Conservation (phyloP, 1,140 invertebrate species). For the Zophobas atratus region DNA sequence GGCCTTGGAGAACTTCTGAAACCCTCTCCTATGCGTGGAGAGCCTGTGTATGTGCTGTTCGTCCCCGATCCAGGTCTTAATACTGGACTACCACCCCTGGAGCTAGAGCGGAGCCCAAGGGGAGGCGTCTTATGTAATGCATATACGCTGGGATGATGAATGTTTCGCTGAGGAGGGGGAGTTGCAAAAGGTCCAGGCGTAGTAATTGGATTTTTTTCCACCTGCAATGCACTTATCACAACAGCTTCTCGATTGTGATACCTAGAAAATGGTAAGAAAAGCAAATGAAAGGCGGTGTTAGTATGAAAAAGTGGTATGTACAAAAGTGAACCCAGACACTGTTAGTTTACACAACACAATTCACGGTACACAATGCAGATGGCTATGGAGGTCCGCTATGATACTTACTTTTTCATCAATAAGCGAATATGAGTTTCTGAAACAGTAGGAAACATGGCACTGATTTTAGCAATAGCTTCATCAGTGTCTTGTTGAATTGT, state of each 20-base stretch:
- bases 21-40: conserved; percentile 69
- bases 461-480: conserved; percentile 84
- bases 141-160: conserved; percentile 64
- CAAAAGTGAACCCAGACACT: conserved; percentile 19
- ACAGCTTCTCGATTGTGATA: conserved; percentile 94
- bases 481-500: conserved; percentile 76
- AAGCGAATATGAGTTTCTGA: conserved; percentile 90
- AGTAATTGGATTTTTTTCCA: conserved; percentile 92
- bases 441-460: conserved; percentile 93
- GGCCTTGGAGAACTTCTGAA: conserved; percentile 73
- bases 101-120: conserved; percentile 62
- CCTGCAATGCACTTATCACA: conserved; percentile 92
- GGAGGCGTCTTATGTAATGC: conserved; percentile 64
- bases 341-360: conserved; percentile 14
- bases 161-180: conserved; percentile 74
- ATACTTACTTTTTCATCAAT: conserved; percentile 87
- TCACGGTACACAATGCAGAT: conserved; percentile 21
- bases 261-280: conserved; percentile 69
- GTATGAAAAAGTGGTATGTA: conserved; percentile 47
- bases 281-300: conserved; percentile 51
- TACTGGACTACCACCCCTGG: conserved; percentile 67
- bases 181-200: conserved; percentile 85
- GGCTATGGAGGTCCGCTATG: background rate
- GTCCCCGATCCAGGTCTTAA: conserved; percentile 67
- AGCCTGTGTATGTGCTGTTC: conserved; percentile 71